A percentile compares a stretch with the other conserved stretches of the same genome.
phyloP scores from a whole-genome alignment of 1,140 invertebrate species.

The Acromyrmex heyeri region DNA sequence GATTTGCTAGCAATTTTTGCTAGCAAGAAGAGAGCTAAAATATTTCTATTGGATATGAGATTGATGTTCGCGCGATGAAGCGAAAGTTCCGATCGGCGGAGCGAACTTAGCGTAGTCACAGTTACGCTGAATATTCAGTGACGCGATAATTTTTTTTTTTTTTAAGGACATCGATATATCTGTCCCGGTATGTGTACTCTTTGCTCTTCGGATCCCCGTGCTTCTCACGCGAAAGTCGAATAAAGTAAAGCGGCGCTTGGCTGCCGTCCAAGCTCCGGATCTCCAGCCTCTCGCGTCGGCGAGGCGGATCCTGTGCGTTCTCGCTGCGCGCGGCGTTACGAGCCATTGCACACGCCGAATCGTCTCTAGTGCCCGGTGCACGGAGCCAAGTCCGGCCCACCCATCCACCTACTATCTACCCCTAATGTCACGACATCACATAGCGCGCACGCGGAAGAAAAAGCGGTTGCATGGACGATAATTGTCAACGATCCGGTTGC shows the following conservation, averaged over 20 bases:
- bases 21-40: background rate
- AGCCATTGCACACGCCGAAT: constrained; percentile 85
- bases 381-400: constrained; percentile 71
- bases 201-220: constrained; percentile 59
- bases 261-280: constrained; percentile 81
- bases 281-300: constrained; percentile 70
- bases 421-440: constrained; percentile 78
- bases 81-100: constrained; percentile 37
- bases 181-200: constrained; percentile 77
- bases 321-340: constrained; percentile 80
- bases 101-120: constrained; percentile 72
- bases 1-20: background rate
- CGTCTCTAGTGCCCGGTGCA: constrained; percentile 75
- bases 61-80: constrained; percentile 10
- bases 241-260: constrained; percentile 82
- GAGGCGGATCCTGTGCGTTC: constrained; percentile 60
- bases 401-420: constrained; percentile 73
- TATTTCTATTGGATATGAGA: background rate
- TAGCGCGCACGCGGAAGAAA: constrained; percentile 46
- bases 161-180: constrained; percentile 82
- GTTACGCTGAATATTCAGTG: constrained; percentile 81
- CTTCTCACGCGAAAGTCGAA: constrained; percentile 76
- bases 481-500: constrained; percentile 68
- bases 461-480: constrained; percentile 68
- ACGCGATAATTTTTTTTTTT: constrained; percentile 80